Evolutionary conservation across 2,888 invertebrate species (phyloP).

Genomic region (Mechanitis messenoides): DNA sequence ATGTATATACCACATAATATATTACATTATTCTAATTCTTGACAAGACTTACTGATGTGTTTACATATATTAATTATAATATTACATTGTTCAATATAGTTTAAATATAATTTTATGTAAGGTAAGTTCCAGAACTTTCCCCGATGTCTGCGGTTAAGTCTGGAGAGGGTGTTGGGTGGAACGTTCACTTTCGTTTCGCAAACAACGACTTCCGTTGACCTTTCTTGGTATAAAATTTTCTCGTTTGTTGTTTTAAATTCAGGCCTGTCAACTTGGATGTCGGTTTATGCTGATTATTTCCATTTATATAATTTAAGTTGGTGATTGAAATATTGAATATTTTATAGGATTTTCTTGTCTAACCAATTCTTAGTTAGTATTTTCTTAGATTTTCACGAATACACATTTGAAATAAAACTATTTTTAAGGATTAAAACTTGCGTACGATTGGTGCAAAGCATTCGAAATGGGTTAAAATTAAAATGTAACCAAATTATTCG

Average conservation of each 20-base stretch:
- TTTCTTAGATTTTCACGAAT: too few species aligned
- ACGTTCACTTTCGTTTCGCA: slow-evolving; percentile 60
- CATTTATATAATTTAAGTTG: not conserved
- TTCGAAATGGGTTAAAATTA: too few species aligned
- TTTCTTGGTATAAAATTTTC: slow-evolving; percentile 35
- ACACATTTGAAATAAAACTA: too few species aligned
- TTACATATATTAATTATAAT: not conserved
- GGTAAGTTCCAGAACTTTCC: slow-evolving; percentile 36
- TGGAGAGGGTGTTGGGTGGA: slow-evolving; percentile 35
- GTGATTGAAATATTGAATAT: slow-evolving; percentile 6
- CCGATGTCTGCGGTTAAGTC: slow-evolving; percentile 51
- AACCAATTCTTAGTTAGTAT: not conserved
- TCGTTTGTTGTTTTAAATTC: slow-evolving; percentile 12
- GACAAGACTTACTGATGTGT: too few species aligned
- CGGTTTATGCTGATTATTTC: not conserved
- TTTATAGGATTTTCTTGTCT: not conserved
- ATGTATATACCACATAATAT: too few species aligned
- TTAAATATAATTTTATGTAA: slow-evolving; percentile 16
- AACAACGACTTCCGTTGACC: slow-evolving; percentile 42
- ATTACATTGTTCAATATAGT: slow-evolving; percentile 8
- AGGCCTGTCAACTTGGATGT: slow-evolving; percentile 2
- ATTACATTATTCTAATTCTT: too few species aligned
- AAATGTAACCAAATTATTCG: too few species aligned
- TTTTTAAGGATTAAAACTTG: too few species aligned
- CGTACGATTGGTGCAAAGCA: too few species aligned